phyloP scores from a whole-genome alignment of 2,113 vertebrate genomes.

The mouse (Mus musculus) region DNA sequence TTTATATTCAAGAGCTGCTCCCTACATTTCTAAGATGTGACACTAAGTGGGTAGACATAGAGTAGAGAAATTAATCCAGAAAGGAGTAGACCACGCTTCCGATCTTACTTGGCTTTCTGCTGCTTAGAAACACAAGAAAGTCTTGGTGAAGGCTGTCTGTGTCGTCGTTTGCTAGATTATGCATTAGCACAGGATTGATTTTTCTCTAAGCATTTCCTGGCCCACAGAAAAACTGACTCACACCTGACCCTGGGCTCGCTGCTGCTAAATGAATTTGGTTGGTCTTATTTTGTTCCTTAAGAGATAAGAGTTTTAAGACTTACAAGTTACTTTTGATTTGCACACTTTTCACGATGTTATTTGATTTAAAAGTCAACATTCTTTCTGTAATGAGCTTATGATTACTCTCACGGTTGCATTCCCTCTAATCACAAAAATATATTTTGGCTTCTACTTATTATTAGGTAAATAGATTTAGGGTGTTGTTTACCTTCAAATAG shows the following conservation, averaged over 20 bases:
- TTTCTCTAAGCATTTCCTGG: background rate
- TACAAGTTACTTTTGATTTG: background rate
- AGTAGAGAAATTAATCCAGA: background rate
- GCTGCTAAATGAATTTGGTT: background rate
- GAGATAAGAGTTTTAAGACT: background rate
- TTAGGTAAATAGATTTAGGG: constrained; percentile 40
- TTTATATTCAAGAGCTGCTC: constrained; percentile 24
- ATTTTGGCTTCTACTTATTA: background rate
- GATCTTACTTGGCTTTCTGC: background rate
- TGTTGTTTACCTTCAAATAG: constrained; percentile 14
- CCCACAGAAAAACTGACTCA: constrained; percentile 20
- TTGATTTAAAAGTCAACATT: constrained; percentile 34
- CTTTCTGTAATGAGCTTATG: background rate
- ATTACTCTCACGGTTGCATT: background rate
- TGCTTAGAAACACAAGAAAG: background rate
- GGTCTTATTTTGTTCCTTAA: background rate
- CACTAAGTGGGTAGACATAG: background rate
- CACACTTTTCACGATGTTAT: background rate
- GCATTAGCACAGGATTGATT: background rate
- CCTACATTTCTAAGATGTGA: background rate
- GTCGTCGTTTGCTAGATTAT: background rate
- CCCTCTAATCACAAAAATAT: background rate
- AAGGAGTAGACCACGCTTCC: background rate
- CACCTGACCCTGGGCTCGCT: background rate
- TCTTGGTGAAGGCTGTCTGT: background rate